phyloP scores from a whole-genome alignment of 2,113 vertebrate species.

The Globicephala melas region DNA sequence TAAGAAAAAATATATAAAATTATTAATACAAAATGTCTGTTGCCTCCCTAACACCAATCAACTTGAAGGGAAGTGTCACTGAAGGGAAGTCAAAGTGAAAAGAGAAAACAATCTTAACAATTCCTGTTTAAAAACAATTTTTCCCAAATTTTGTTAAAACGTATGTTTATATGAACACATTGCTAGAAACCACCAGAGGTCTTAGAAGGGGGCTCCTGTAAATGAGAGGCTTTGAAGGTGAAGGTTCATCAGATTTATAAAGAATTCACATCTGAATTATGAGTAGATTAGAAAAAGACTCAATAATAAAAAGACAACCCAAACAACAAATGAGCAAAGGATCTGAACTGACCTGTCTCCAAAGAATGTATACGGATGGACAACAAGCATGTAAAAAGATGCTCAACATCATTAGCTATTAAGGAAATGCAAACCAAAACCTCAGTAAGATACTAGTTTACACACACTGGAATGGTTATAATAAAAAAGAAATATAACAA shows the following conservation, averaged over 20 bases:
- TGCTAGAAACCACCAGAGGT: background rate
- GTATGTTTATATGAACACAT: background rate
- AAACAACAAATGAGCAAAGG: background rate
- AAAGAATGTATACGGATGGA: background rate
- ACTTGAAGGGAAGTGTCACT: background rate
- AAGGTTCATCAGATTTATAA: background rate
- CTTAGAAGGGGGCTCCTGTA: background rate
- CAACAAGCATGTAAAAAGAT: background rate
- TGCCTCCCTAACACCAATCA: background rate
- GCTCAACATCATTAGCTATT: background rate
- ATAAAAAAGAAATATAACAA: background rate
- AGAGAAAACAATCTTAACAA: background rate
- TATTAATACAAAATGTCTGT: background rate
- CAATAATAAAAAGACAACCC: background rate
- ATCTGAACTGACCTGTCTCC: background rate
- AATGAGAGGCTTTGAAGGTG: background rate
- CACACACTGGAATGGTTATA: background rate
- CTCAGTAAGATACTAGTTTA: background rate
- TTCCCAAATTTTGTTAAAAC: background rate
- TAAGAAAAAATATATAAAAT: background rate
- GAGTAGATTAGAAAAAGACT: background rate
- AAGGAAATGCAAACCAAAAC: slow-evolving; percentile 11
- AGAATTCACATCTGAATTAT: background rate
- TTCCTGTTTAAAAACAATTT: background rate
- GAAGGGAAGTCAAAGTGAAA: background rate